Percentiles rank a stretch among this genome's conserved stretches.
These are phyloP conservation scores for Macquaria australasica DNA, from an alignment of 2,113 vertebrate genomes.

Conservation along the genomic window DNA sequence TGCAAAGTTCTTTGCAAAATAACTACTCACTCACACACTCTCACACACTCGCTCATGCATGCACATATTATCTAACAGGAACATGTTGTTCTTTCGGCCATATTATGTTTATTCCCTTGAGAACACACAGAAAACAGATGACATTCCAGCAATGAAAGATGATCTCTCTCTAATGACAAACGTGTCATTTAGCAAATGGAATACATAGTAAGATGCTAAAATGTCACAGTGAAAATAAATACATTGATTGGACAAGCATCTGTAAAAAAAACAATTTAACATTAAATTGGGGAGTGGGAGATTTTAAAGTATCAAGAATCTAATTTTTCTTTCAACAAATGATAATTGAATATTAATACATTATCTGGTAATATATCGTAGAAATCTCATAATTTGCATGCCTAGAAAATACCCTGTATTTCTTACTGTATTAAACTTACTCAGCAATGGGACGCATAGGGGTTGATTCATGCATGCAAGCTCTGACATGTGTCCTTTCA, in stretches of 20 bases:
- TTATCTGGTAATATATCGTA: constrained; percentile 62
- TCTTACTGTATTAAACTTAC: constrained; percentile 64
- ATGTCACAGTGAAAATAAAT: constrained; percentile 63
- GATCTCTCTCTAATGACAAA: constrained; percentile 64
- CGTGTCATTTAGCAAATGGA: constrained; percentile 57
- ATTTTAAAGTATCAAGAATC: constrained; percentile 45
- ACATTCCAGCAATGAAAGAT: constrained; percentile 75
- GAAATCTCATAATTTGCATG: constrained; percentile 77
- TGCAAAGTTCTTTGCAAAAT: constrained; percentile 22
- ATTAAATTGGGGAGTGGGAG: constrained; percentile 27
- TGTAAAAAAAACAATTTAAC: constrained; percentile 25
- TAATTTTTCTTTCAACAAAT: constrained; percentile 48
- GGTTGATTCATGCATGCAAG: constrained; percentile 71
- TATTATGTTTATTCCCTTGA: constrained; percentile 84
- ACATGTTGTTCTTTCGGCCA: constrained; percentile 73
- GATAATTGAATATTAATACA: constrained; percentile 52
- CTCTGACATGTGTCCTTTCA: constrained; percentile 43
- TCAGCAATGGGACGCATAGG: constrained; percentile 38
- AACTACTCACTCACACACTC: constrained; percentile 6
- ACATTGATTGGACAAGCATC: constrained; percentile 55
- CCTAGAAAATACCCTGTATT: constrained; percentile 87
- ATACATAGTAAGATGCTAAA: constrained; percentile 66
- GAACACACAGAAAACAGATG: constrained; percentile 81
- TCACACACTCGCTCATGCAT: constrained; percentile 35
- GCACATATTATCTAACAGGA: constrained; percentile 59